Evolutionary conservation across 2,797 vertebrate genomes (phyloP), one percentile per base, ranked within the genome.

Genomic region (Lutjanus campechanus): DNA sequence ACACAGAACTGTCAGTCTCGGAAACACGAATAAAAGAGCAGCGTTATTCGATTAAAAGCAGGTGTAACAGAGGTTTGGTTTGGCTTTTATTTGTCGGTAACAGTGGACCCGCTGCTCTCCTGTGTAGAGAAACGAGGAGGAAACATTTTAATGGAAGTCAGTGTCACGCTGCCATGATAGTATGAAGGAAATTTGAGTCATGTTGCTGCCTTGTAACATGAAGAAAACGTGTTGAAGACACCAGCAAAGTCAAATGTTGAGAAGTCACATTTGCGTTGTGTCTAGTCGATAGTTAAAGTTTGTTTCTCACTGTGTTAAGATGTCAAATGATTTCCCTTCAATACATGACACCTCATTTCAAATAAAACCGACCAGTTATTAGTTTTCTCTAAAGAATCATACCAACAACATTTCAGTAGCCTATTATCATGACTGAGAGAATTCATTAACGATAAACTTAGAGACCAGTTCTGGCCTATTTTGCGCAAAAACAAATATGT

Each of bases 11-110:
- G 2, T 7, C 55, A 9, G 17, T 46, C 46, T 47, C 19, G 20
- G 5, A 74, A 25, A 67, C 12, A 19, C n/a, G 19, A 17, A 11
- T 50, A 19, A 64, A 41, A 8, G 54, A 22, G 1, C 1, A 6
- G 3, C 7, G 29, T 36, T 17, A 2, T 8, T 1, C 4, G 4
- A 1, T 10, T 5, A 40, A 2, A 0, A 40, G 8, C 51, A 43
- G 7, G 7, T 40, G 0, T 46, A 9, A 43, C 15, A 19, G 19
- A 15, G 4, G 20, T 40, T 47, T n/a, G 16, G 3, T 29, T 4
- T 47, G 17, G 9, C 0, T n/a, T 29, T 7, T 29, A 46, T 51
- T 2, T 55, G 29, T 4, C 10, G 8, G 10, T 9, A 5, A 41
- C 5, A 53, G n/a, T 17, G 8, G 3, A 41, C 6, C 0, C 15